Conservation (phyloP, 2,113 vertebrate genomes). For the Echinops telfairi region DNA sequence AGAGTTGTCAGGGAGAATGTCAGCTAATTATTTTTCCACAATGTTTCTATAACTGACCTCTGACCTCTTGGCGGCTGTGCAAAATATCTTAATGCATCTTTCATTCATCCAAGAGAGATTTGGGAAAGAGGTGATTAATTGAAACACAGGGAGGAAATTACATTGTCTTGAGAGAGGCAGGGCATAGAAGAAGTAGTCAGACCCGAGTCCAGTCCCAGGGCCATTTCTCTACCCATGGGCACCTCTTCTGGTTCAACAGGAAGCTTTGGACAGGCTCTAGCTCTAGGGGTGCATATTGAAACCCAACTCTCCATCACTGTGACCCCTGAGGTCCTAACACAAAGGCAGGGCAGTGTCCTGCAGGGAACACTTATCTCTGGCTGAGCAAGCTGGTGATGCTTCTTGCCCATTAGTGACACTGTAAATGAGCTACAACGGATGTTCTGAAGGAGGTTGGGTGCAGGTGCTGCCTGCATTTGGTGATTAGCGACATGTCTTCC, state of each 20-base stretch:
- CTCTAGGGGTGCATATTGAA: background rate
- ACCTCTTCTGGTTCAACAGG: conserved; percentile 8
- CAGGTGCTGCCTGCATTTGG: background rate
- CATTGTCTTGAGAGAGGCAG: conserved; percentile 57
- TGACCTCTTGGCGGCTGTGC: conserved; percentile 80
- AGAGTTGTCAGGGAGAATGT: conserved; percentile 80
- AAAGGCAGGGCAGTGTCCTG: background rate
- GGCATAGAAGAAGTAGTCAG: conserved; percentile 28
- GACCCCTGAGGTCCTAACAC: conserved; percentile 44
- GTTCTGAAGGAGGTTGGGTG: background rate
- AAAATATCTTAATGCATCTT: conserved; percentile 77
- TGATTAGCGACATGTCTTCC: conserved; percentile 12
- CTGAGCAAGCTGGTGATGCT: background rate
- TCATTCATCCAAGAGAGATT: conserved; percentile 79
- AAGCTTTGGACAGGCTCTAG: conserved; percentile 6
- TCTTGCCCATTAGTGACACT: background rate
- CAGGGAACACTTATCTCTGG: conserved; percentile 35
- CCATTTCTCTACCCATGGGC: background rate
- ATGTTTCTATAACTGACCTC: conserved; percentile 80
- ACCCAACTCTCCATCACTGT: conserved; percentile 55
- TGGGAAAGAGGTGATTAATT: conserved; percentile 77
- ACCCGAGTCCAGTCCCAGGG: background rate
- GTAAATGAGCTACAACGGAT: conserved; percentile 11
- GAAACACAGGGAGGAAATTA: conserved; percentile 52
- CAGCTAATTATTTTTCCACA: conserved; percentile 85